Evolutionary conservation across 2,113 vertebrate genomes (phyloP).

Genomic region (Mionectes macconnelli): DNA sequence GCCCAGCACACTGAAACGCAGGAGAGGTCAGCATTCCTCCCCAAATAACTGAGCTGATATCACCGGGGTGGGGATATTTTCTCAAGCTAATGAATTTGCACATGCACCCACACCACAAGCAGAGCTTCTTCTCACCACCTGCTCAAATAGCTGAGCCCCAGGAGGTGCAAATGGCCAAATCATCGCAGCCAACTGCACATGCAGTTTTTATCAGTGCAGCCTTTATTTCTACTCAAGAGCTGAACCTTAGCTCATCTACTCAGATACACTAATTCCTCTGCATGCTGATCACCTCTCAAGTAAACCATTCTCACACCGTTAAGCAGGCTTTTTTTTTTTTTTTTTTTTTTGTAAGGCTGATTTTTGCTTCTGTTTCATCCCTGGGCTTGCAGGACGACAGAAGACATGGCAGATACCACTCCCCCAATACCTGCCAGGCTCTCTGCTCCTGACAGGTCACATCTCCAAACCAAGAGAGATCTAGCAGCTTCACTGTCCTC

Average conservation of each 20-base stretch:
- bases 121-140: background rate
- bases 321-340: background rate
- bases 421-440: background rate
- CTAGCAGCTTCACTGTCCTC: background rate
- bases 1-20: accelerated
- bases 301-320: background rate
- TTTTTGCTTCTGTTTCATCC: background rate
- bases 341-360: background rate
- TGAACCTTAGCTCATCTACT: background rate
- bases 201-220: background rate
- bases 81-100: background rate
- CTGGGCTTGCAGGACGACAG: background rate
- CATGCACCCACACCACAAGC: background rate
- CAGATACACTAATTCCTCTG: background rate
- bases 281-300: background rate
- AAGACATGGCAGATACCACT: background rate
- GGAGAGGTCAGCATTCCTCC: background rate
- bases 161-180: background rate
- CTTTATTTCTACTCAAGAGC: too few relatives aligned
- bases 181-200: background rate
- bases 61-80: background rate
- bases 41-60: background rate
- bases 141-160: background rate
- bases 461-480: background rate
- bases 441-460: background rate